Evolutionary conservation across 2,888 invertebrate species (phyloP).

Genomic region (Junonia oenone): DNA sequence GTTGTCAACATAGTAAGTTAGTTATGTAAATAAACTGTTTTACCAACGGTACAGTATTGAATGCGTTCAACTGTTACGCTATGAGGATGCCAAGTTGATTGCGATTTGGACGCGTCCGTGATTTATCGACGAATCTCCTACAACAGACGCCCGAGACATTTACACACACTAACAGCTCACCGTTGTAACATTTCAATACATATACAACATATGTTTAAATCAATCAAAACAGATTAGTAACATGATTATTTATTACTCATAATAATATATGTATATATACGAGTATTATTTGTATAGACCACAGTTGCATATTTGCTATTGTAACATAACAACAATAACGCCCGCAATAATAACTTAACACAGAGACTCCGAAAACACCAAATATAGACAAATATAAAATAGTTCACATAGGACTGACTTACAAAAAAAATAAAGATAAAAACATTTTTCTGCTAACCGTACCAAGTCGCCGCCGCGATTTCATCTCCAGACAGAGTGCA

Average conservation of each 20-base stretch:
- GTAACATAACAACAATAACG: no score
- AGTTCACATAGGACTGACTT: no score
- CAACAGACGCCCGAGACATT: conserved; percentile 7
- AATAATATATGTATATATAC: neutral
- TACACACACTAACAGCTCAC: conserved; percentile 6
- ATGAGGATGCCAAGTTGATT: conserved; percentile 12
- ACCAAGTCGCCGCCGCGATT: no score
- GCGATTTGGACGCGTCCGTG: conserved; percentile 4
- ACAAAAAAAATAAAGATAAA: no score
- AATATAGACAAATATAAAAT: no score
- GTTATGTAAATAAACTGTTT: no score
- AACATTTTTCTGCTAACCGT: no score
- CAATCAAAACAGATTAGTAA: neutral
- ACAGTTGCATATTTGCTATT: no score
- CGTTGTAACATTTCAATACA: conserved; percentile 12
- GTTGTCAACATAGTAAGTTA: no score
- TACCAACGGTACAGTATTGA: neutral
- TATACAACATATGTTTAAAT: neutral
- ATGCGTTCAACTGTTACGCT: conserved; percentile 9
- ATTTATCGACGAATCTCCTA: conserved; percentile 15
- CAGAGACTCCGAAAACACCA: no score
- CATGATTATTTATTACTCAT: neutral
- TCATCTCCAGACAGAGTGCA: conserved; percentile 2
- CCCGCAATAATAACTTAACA: no score
- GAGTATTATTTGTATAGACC: neutral